Evolutionary conservation across 2,797 vertebrate species (phyloP).

Genomic region (Takifugu rubripes): DNA sequence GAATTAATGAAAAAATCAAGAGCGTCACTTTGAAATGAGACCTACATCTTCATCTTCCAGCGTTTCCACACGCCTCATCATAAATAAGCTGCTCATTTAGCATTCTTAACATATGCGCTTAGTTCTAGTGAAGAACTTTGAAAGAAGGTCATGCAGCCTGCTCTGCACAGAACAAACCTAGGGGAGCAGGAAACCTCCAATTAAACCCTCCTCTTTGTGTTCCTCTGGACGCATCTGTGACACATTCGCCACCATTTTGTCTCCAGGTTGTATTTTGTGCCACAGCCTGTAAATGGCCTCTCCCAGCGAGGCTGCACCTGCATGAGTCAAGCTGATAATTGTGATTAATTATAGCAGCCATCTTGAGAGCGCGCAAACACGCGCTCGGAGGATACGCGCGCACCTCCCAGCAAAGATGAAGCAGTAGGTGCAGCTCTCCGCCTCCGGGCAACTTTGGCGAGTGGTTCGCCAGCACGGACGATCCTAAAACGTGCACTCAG

Average conservation of each 20-base stretch:
- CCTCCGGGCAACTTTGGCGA: conserved; percentile 27
- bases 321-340: conserved; percentile 73
- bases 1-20: conserved; percentile 13
- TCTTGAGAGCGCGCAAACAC: conserved; percentile 9
- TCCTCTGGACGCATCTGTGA: conserved; percentile 23
- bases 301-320: conserved; percentile 62
- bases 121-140: neutral
- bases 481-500: conserved; percentile 12
- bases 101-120: conserved; percentile 3
- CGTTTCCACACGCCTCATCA: conserved; percentile 25
- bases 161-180: neutral
- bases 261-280: conserved; percentile 41
- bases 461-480: conserved; percentile 7
- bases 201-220: conserved; percentile 12
- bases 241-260: conserved; percentile 52
- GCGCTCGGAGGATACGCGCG: neutral
- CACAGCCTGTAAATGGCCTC: conserved; percentile 62
- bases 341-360: conserved; percentile 68
- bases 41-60: conserved; percentile 46
- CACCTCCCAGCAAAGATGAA: conserved; percentile 15
- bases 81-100: conserved; percentile 35
- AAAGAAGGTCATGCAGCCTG: neutral
- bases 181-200: conserved; percentile 4
- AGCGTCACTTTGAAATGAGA: conserved; percentile 52
- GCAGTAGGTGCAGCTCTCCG: conserved; percentile 10